Base-by-base conservation (phyloP, 2,888 invertebrate species). In the Drosophila atripex region DNA sequence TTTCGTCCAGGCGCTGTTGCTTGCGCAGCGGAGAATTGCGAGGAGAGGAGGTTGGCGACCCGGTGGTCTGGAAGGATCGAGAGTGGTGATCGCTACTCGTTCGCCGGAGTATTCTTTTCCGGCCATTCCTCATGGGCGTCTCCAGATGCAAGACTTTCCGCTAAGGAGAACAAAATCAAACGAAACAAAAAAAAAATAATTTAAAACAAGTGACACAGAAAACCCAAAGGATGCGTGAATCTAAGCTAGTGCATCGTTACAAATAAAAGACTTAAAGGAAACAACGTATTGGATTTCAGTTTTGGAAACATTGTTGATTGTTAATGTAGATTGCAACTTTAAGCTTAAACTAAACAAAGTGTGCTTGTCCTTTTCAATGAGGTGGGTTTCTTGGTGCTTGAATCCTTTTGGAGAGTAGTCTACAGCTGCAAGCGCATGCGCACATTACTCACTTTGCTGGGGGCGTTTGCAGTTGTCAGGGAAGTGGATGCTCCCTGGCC, bases 61-160 rank as follows among this genome's bases (percentile, higher is more conserved):
- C 64, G 46, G 12, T 52, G 50, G 23, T 59, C 11, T 45, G n/a
- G 60, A 55, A n/a, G 45, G 45, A 5, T 38, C 43, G 47, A 51
- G 49, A 71, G 14, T 23, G 60, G 18, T 25, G 30, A 39, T 53
- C 49, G 14, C 73, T 75, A 9, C 82, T 73, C 3, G 88, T 83
- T 6, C 75, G 78, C 12, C 73, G 76, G 23, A 86, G 71, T 9
- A 80, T 54, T 8, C 89, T 77, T 39, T 89, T 89, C 6, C 89
- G 86, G 4, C 89, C 89, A 56, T 89, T 89, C 12, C 90, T 79
- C 39, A 89, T 5, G 11, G 90, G 90, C 9, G 90, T 88, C 8
- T 77, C 72, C 16, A 71, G 60, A 45, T 79, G 77, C 46, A 84
- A 60, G 38, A 73, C 76, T 39, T 76, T 77, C 18, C 56, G 69